phyloP scores from a whole-genome alignment of 2,888 invertebrate species.

The Hemicrepidius hirtus region DNA sequence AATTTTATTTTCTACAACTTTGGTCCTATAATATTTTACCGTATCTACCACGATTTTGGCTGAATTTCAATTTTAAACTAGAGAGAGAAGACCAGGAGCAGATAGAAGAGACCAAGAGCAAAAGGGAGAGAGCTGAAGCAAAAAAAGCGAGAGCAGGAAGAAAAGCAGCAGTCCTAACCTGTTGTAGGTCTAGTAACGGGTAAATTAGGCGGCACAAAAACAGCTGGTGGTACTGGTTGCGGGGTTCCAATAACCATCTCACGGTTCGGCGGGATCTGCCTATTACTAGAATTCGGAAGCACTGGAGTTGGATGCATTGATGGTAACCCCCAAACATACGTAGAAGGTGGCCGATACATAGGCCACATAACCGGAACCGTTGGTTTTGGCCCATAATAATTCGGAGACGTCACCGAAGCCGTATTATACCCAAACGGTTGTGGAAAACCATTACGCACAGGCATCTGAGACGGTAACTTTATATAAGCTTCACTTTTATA shows the following conservation, averaged over 20 bases:
- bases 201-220: slow-evolving; percentile 6
- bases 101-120: no score
- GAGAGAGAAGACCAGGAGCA: no score
- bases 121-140: no score
- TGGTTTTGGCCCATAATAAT: slow-evolving; percentile 12
- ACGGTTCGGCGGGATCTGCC: background rate
- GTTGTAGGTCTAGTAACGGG: slow-evolving; percentile 9
- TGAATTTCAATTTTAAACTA: no score
- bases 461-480: slow-evolving; percentile 60
- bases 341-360: slow-evolving; percentile 15
- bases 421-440: slow-evolving; percentile 39
- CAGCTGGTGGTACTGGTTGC: background rate
- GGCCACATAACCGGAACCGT: slow-evolving; percentile 25
- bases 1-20: no score
- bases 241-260: background rate
- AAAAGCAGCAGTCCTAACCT: no score
- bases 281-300: slow-evolving; percentile 8
- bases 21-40: no score
- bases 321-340: slow-evolving; percentile 39
- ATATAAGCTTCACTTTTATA: slow-evolving; percentile 73
- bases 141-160: no score
- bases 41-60: no score
- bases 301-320: slow-evolving; percentile 54
- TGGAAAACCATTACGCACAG: background rate
- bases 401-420: slow-evolving; percentile 9